Evolutionary conservation across 2,113 vertebrate species (phyloP).

Genomic region (Varanus komodoensis): DNA sequence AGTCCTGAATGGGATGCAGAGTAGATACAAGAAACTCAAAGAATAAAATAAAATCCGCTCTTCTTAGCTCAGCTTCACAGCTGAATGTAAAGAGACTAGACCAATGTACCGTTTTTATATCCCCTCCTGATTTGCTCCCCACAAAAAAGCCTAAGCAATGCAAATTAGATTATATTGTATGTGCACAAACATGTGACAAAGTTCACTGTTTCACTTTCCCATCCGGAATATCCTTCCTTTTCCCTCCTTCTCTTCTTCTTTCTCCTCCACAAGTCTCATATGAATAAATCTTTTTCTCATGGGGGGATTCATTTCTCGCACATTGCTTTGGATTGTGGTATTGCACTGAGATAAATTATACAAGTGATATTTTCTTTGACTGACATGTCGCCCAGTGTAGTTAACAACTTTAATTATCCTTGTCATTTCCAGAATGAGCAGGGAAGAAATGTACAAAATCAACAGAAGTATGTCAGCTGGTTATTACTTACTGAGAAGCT

Average conservation of each 20-base stretch:
- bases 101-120: not conserved
- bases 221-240: constrained; percentile 44
- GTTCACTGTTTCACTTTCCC: constrained; percentile 27
- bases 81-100: not conserved
- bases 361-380: constrained; percentile 71
- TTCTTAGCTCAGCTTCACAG: too few species aligned
- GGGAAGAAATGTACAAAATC: constrained; percentile 63
- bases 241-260: not conserved
- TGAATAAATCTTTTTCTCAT: constrained; percentile 60
- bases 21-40: too few species aligned
- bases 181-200: constrained; percentile 33
- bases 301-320: constrained; percentile 68
- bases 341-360: constrained; percentile 59
- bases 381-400: constrained; percentile 71
- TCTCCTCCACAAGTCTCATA: constrained; percentile 36
- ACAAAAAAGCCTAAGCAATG: not conserved
- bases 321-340: constrained; percentile 46
- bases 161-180: constrained; percentile 40
- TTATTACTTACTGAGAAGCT: constrained; percentile 68
- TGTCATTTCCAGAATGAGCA: constrained; percentile 71
- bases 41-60: too few species aligned
- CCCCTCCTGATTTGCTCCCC: not conserved
- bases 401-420: constrained; percentile 77
- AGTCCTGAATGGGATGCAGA: too few species aligned
- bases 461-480: constrained; percentile 72